Base-by-base conservation (phyloP, 1,140 invertebrate species). In the Heterodera carotae region DNA sequence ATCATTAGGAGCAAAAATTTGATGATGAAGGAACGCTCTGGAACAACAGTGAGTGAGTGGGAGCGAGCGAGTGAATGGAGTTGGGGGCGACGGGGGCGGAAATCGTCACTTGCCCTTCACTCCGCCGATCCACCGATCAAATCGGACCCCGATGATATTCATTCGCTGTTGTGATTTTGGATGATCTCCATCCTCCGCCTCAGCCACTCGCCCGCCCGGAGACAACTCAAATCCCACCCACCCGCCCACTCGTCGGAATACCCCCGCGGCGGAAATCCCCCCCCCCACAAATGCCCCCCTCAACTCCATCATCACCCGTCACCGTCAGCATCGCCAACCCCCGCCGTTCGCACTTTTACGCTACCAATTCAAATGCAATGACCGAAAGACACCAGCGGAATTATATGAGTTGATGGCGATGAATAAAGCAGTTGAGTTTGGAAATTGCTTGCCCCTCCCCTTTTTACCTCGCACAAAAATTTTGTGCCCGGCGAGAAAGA, bases 401-500 rank as follows among this genome's bases (percentile, higher is more conserved):
- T 15, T n/a, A n/a, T n/a, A n/a, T n/a, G n/a, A n/a, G n/a, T n/a
- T n/a, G n/a, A n/a, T n/a, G n/a, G n/a, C n/a, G n/a, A n/a, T n/a
- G n/a, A n/a, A n/a, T n/a, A n/a, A n/a, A n/a, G n/a, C n/a, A n/a
- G n/a, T n/a, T n/a, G n/a, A n/a, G n/a, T n/a, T n/a, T n/a, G n/a
- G n/a, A n/a, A n/a, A n/a, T n/a, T 56, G 48, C 15, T 56, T 22
- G 39, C 12, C 39, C 36, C 10, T 39, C 36, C 10, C 48, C 22
- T 15, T 18, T 66, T 66, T 39, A 78, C 77, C 60, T 78, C 78
- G 29, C 31, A 79, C 78, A 68, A 80, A 79, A 56, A 79, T n/a
- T 72, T 79, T 79, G 67, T 79, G 78, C 27, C 78, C 78, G 12
- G 78, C 78, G 5, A 79, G 79, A 72, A 79, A 76, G n/a, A 76